phyloP scores from a whole-genome alignment of 2,797 vertebrate species.

The Clarias platycephalus region DNA sequence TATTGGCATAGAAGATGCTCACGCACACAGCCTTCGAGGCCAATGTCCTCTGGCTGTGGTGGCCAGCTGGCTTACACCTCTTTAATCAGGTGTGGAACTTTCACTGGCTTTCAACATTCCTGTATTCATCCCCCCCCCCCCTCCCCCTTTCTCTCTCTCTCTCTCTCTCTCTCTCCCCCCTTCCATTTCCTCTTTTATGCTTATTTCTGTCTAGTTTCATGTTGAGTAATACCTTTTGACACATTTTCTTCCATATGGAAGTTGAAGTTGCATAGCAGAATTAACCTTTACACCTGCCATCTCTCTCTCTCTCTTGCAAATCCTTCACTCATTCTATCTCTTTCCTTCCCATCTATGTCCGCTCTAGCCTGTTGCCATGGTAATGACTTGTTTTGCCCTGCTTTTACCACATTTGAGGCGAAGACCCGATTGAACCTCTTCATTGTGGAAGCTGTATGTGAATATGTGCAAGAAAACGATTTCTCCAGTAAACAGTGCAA shows the following conservation, averaged over 20 bases:
- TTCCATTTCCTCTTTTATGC: slow-evolving; percentile 23
- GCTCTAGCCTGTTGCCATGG: background rate
- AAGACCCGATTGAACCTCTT: background rate
- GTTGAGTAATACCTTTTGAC: background rate
- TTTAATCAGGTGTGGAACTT: slow-evolving; percentile 57
- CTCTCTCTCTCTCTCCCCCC: slow-evolving; percentile 17
- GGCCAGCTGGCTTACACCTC: slow-evolving; percentile 53
- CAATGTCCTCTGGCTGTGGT: slow-evolving; percentile 36
- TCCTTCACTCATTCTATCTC: background rate
- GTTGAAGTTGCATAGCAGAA: background rate
- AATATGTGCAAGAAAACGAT: background rate
- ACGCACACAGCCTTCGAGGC: slow-evolving; percentile 14
- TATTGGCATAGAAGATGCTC: slow-evolving; percentile 21
- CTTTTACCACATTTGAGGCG: background rate
- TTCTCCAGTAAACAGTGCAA: background rate
- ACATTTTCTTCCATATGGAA: background rate
- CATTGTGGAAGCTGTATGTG: background rate
- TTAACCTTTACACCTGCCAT: background rate
- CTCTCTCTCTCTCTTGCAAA: background rate
- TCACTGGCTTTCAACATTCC: slow-evolving; percentile 24
- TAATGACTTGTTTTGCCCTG: background rate
- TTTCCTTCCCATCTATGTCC: background rate
- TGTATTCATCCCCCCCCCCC: slow-evolving; percentile 17
- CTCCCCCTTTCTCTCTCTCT: slow-evolving; percentile 27
- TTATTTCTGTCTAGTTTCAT: slow-evolving; percentile 1